Base-by-base conservation (phyloP, 2,113 vertebrate species). In the Coregonus clupeaformis region DNA sequence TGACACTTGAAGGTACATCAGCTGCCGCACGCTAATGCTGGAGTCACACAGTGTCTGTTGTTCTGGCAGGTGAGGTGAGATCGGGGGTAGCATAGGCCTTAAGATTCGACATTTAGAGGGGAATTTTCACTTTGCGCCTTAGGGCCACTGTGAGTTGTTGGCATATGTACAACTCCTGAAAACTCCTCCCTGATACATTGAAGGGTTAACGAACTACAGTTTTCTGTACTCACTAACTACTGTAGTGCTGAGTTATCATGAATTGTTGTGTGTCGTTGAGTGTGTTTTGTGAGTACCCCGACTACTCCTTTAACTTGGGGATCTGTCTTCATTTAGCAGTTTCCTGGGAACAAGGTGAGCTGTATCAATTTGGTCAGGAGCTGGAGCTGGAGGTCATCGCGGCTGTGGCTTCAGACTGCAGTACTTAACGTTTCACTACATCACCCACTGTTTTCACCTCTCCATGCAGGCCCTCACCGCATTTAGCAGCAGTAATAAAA, bases 311-410 rank as follows among this genome's bases (percentile, higher is more conserved):
- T 88, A 74, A 82, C 80, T 81, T 77, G 72, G 30, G 68, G 24
- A 72, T 85, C 69, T 71, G 71, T 87, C 83, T 84, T 85, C 74
- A 84, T 79, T 75, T 68, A 55, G 18, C 49, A 65, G 76, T 77
- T 64, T 62, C 22, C 57, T 47, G 62, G 57, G 81, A 74, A 76
- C 65, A 63, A 80, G 64, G 65, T 69, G 69, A 81, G 64, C 62
- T 7, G 57, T 78, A 88, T 88, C 76, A 78, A 88, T 88, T 57
- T 62, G 36, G 77, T 76, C 79, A 64, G 70, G 73, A 83, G 72
- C 68, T 77, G 55, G 69, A 77, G 82, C 80, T 84, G 73, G 80
- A 73, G 60, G 76, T 60, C 30, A 1, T 68, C 13, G 2, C 74
- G 47, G 69, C 69, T 18, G 3, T 13, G 9, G 73, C 47, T 55